These are phyloP conservation scores for Eucera pruinosa DNA, from an alignment of 2,888 invertebrate species.

Conservation along the genomic window DNA sequence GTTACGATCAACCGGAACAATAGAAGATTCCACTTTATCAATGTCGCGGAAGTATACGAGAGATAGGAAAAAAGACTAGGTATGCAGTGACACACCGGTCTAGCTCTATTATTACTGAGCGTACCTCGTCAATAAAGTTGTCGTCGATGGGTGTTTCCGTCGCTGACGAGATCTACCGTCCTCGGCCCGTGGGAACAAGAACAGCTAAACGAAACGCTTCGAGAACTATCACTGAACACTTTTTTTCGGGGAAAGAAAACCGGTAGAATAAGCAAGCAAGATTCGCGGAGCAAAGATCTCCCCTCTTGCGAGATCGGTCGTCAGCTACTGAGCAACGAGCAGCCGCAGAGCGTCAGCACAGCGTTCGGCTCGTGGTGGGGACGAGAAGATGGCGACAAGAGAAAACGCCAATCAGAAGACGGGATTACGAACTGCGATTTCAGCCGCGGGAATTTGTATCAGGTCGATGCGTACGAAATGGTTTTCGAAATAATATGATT, in stretches of 20 bases:
- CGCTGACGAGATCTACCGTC: conserved; percentile 1
- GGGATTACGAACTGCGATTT: conserved; percentile 19
- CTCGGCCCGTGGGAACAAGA: neutral
- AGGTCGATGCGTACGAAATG: no score
- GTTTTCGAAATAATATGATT: neutral
- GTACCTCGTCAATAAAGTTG: conserved; percentile 44
- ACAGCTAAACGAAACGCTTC: neutral
- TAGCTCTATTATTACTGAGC: conserved; percentile 52
- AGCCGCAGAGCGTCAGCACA: conserved; percentile 44
- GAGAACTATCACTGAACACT: conserved; percentile 34
- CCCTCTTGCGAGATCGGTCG: conserved; percentile 14
- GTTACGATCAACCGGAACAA: neutral
- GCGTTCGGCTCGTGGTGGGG: conserved; percentile 32
- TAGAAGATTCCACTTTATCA: neutral
- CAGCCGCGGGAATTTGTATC: conserved; percentile 50
- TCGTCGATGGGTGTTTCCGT: conserved; percentile 38
- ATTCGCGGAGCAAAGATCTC: conserved; percentile 3
- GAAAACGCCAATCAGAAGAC: conserved; percentile 40
- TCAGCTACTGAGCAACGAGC: conserved; percentile 44
- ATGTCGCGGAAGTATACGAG: neutral
- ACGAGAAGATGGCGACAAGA: conserved; percentile 21
- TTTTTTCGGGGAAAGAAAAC: conserved; percentile 6
- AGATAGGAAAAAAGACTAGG: neutral
- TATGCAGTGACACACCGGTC: conserved; percentile 1
- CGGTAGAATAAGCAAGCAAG: conserved; percentile 19